Percentiles rank a stretch among this genome's conserved stretches.
Evolutionary conservation across 2,888 invertebrate genomes (phyloP).

Genomic region (Acronicta leporina): DNA sequence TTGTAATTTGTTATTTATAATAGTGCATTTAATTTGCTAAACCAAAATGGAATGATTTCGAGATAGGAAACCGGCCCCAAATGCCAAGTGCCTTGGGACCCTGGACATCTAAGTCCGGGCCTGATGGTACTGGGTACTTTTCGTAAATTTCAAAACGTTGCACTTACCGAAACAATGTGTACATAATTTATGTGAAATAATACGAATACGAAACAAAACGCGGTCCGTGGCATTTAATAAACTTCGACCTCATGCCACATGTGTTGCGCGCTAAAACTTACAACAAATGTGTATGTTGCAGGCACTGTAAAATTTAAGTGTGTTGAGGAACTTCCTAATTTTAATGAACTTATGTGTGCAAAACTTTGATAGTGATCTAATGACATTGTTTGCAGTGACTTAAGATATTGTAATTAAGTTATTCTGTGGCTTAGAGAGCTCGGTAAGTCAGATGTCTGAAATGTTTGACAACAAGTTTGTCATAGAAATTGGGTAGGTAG

Average conservation of each 20-base stretch:
- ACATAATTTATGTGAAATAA: slow-evolving; percentile 13
- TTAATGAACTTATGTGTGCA: slow-evolving; percentile 13
- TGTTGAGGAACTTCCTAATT: slow-evolving; percentile 38
- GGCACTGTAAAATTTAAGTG: slow-evolving; percentile 25
- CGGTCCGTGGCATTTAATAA: slow-evolving; percentile 57
- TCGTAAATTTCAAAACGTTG: background rate
- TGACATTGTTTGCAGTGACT: slow-evolving; percentile 10
- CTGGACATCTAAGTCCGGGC: too few relatives aligned
- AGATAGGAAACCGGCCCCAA: too few relatives aligned
- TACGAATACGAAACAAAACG: slow-evolving; percentile 18
- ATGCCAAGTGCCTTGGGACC: too few relatives aligned
- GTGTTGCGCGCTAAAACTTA: slow-evolving; percentile 55
- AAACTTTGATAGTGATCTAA: background rate
- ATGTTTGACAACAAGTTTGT: too few relatives aligned
- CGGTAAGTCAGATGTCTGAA: too few relatives aligned
- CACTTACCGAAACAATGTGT: slow-evolving; percentile 1
- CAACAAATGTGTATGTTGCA: slow-evolving; percentile 56
- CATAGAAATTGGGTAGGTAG: too few relatives aligned
- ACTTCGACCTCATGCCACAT: slow-evolving; percentile 54
- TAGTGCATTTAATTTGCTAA: too few relatives aligned
- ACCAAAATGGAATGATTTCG: too few relatives aligned
- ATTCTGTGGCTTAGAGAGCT: too few relatives aligned
- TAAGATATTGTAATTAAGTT: background rate
- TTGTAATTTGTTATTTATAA: too few relatives aligned
- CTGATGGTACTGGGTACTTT: too few relatives aligned